These are phyloP conservation scores for Nestor notabilis DNA, from an alignment of 2,113 vertebrate species.

Conservation along the genomic window DNA sequence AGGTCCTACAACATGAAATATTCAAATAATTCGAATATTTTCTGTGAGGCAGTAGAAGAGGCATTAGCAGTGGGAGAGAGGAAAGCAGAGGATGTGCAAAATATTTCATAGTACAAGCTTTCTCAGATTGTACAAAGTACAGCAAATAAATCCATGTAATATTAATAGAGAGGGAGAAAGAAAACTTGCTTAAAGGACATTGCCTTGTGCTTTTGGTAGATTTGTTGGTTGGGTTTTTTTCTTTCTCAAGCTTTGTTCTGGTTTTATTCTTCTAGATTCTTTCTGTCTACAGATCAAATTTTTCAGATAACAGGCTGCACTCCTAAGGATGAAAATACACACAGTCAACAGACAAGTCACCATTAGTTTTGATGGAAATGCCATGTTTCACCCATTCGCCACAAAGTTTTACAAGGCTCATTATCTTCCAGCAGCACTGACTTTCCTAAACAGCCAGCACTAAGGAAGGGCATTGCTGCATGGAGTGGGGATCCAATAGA, in stretches of 20 bases:
- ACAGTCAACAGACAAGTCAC: neutral
- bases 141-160: conserved; percentile 15
- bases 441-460: neutral
- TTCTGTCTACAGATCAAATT: neutral
- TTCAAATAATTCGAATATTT: conserved; percentile 50
- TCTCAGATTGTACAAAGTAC: neutral
- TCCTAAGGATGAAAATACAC: neutral
- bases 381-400: neutral
- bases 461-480: neutral
- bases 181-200: neutral
- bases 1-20: conserved; percentile 38
- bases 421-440: neutral
- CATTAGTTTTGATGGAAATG: neutral
- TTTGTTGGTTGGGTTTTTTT: neutral
- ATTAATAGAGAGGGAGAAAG: neutral
- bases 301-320: neutral
- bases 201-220: neutral
- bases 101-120: neutral
- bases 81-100: conserved; percentile 5
- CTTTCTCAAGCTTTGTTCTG: neutral
- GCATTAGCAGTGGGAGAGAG: neutral
- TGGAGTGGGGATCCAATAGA: neutral
- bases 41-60: neutral
- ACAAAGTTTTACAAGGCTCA: neutral
- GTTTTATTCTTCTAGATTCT: neutral